Base-by-base conservation (phyloP, 92 coral and sea anemone species). In the Micromussa lordhowensis region DNA sequence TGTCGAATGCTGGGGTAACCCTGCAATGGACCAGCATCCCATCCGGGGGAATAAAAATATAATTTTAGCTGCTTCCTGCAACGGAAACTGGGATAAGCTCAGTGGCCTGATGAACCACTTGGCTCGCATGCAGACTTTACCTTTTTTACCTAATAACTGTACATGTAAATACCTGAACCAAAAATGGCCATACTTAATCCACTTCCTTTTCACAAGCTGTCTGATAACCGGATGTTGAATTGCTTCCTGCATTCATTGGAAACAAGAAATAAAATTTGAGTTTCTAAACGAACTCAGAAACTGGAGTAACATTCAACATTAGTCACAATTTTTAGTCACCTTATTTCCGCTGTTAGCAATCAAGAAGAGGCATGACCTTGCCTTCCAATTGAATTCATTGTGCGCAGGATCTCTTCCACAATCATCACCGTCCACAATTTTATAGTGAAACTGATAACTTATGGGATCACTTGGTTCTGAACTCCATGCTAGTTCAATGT, bases 391-490 rank as follows among this genome's bases (percentile, higher is more conserved):
- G 68, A 94, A 96, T 12, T 89, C 89, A 2, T 82, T 80, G 16
- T 82, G 82, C 16, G 74, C 51, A 6, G 89, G 87, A 63, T 81
- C 96, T 30, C 98, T 85, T 18, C 98, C 97, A 19, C 77, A 82
- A 28, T 96, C 91, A 79, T 96, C 98, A 13, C 95, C 96, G 19
- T 96, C 98, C 17, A 96, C 78, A 54, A 94, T 90, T 38, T 96
- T 95, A 70, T 92, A 96, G 61, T 82, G 90, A 77, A 96, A 96
- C 85, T 89, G 89, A 72, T 96, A 96, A 84, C 92, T 91, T 80
- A 92, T 86, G 22, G 98, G 98, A 58, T 96, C 97, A 63, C 94
- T 96, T 15, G 98, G 98, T 53, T 93, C 95, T 78, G 94, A 94
- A 86, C 77, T 79, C 98, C 98, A 96, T 51, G 98, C 97, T 77